Base-by-base conservation (phyloP, 1,140 invertebrate species). In the Ceratoteleas bidentatus region DNA sequence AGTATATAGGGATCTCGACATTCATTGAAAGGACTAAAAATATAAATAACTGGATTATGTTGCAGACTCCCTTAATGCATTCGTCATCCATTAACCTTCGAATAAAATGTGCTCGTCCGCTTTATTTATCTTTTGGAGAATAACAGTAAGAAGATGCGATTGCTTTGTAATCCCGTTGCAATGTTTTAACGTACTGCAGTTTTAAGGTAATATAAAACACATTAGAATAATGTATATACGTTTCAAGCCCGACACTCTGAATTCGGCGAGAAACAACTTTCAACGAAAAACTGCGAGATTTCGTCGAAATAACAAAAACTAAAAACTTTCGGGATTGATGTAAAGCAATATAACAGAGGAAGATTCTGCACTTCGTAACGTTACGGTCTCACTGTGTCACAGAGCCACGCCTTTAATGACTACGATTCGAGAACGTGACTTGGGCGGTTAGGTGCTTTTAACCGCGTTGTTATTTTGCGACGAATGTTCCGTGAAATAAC, bases 341-440 rank as follows among this genome's bases (percentile, higher is more conserved):
- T 73, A 61, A 64, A 38, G 52, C 58, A 64, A 73, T 73, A 62
- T 49, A 69, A 69, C 56, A 54, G 32, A 49, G 40, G 16, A 56
- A 61, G 14, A 60, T 68, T 49, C 56, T 70, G 66, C 56, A 70
- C 66, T 64, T 43, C 36, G 52, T 50, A 49, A 56, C 52, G 70
- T 57, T 64, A 38, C 52, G 43, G 36, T 64, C 33, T 65, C 53
- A 50, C 40, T 49, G 68, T 43, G 60, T 74, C 70, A 54, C 60
- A 74, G 49, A 11, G 60, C 70, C 70, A 74, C 60, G 70, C 70
- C 70, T 74, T 74, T 74, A 74, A 74, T 64, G 60, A 74, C 70
- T 57, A 47, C 60, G 32, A 74, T 64, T 58, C 70, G 47, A 8
- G 52, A 74, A 74, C 70, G 70, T 74, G 52, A 74, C 70, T 74